Conservation (phyloP, 2,113 vertebrate genomes). For the Prietella phreatophila region DNA sequence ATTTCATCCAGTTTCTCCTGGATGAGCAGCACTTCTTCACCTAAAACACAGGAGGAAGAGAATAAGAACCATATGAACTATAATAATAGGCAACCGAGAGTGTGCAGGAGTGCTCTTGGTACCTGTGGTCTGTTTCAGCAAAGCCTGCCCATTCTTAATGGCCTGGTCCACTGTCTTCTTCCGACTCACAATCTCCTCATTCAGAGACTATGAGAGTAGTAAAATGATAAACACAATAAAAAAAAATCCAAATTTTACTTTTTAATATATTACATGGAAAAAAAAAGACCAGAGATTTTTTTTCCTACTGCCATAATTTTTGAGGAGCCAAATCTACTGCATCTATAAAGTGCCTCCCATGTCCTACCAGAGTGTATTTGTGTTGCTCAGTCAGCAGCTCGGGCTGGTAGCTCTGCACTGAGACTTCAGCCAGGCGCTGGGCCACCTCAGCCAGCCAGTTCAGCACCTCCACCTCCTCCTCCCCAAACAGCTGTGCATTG, state of each 20-base stretch:
- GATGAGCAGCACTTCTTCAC: constrained; percentile 95
- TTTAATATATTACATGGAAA: background rate
- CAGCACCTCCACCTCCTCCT: constrained; percentile 98
- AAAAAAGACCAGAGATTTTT: background rate
- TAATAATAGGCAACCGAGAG: background rate
- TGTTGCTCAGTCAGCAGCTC: constrained; percentile 89
- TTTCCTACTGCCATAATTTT: background rate
- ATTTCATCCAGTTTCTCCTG: constrained; percentile 98
- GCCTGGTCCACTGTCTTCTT: constrained; percentile 98
- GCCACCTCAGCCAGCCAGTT: constrained; percentile 98
- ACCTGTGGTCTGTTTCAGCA: constrained; percentile 99
- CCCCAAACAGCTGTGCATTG: constrained; percentile 94
- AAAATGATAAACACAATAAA: background rate
- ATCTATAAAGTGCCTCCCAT: background rate
- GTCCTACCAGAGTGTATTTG: constrained; percentile 88
- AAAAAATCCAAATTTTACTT: background rate
- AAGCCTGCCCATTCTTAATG: constrained; percentile 93
- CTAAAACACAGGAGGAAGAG: constrained; percentile 63
- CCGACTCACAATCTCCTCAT: constrained; percentile 93
- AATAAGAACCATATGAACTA: background rate
- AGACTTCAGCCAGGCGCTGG: constrained; percentile 87
- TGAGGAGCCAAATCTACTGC: background rate
- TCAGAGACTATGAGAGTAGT: constrained; percentile 77
- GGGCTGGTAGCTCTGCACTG: constrained; percentile 86
- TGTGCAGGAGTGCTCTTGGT: constrained; percentile 16